phyloP scores from a whole-genome alignment of 1,140 invertebrate species.

The Psilanteris sp. region DNA sequence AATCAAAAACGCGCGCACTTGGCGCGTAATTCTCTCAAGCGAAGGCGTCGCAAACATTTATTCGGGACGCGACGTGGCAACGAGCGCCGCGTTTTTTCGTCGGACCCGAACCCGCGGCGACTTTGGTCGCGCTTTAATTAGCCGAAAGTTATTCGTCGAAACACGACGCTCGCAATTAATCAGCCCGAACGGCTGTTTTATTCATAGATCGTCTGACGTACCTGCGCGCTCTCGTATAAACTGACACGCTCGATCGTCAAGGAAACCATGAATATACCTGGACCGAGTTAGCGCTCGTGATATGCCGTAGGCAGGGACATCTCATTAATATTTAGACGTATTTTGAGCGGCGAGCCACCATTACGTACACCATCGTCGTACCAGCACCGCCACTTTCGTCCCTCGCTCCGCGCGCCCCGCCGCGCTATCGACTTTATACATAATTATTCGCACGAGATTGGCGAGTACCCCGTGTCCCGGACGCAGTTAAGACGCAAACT shows the following conservation, averaged over 20 bases:
- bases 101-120: too few species aligned
- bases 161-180: slow-evolving; percentile 51
- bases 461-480: slow-evolving; percentile 49
- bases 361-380: slow-evolving; percentile 57
- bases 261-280: slow-evolving; percentile 66
- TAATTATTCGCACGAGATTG: slow-evolving; percentile 74
- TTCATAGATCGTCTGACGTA: slow-evolving; percentile 55
- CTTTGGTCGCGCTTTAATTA: slow-evolving; percentile 30
- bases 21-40: slow-evolving; percentile 50
- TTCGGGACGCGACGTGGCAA: slow-evolving; percentile 39
- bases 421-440: slow-evolving; percentile 74
- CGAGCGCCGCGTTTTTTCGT: slow-evolving; percentile 37
- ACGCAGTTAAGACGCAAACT: slow-evolving; percentile 34
- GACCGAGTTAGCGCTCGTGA: slow-evolving; percentile 63
- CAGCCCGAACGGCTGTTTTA: slow-evolving; percentile 50
- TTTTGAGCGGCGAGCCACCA: slow-evolving; percentile 76
- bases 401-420: slow-evolving; percentile 28
- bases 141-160: slow-evolving; percentile 32
- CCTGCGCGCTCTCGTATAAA: slow-evolving; percentile 38
- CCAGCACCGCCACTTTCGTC: slow-evolving; percentile 55
- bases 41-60: slow-evolving; percentile 60
- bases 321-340: slow-evolving; percentile 80
- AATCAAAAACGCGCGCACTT: slow-evolving; percentile 59
- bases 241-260: slow-evolving; percentile 63
- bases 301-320: slow-evolving; percentile 76